Base-by-base conservation (phyloP, 2,888 invertebrate species). In the Acrocyrtus sp. region DNA sequence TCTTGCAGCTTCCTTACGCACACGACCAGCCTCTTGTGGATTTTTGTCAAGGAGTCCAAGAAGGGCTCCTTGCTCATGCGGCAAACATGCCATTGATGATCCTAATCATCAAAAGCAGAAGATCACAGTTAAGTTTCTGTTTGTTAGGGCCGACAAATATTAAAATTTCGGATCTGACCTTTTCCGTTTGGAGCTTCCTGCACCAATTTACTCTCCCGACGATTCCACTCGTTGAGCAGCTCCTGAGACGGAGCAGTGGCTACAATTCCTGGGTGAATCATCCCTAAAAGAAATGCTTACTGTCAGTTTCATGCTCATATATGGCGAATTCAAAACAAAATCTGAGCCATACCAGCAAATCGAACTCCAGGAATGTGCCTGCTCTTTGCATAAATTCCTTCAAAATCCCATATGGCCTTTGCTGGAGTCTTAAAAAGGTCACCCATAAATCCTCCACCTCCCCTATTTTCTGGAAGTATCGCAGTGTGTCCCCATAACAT, bases 391-490 rank as follows among this genome's bases (percentile, higher is more conserved):
- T 72, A 78, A 43, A 78, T 78, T 8, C 78, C 78, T 39, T 75
- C 68, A 70, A 78, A 76, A 34, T 76, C 72, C 78, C 78, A 78
- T 57, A 78, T 68, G 0, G 76, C 78, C 34, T 78, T 78, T 17
- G 62, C 50, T 1, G 76, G 67, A 19, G 45, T 65, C 19, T 66
- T 66, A 41, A 73, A 76, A 6, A 57, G n/a, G 29, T 75, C 73
- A 12, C 57, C 74, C 0, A 78, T 51, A 47, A 78, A 75, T 12
- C 78, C 75, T 21, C 69, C 77, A 45, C 75, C 78, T n/a, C 76
- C 76, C 26, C 51, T 65, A 8, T 51, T n/a, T 39, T 48, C 54
- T 0, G 60, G 66, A 17, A 76, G 21, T 12, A 76, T 70, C 0
- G 41, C 73, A n/a, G 76, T 76, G 22, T 62, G 39, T 0, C 76